Conservation (phyloP, 2,113 vertebrate species). For the Pungitius pungitius region DNA sequence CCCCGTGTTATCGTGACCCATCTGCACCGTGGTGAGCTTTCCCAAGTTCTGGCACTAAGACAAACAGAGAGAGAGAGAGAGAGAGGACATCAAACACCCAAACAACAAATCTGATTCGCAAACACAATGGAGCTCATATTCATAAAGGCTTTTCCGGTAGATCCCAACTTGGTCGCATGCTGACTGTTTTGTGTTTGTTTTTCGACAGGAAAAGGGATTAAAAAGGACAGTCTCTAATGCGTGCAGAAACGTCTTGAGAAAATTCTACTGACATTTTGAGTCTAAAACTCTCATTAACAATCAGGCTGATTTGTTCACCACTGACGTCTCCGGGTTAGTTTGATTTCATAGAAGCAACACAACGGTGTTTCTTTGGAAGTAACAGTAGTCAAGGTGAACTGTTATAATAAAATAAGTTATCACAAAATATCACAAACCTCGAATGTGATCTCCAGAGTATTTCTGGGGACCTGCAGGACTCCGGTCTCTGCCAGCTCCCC, state of each 20-base stretch:
- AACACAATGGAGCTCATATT: neutral
- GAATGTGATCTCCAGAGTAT: conserved; percentile 94
- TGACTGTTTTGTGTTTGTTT: neutral
- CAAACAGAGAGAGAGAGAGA: conserved; percentile 7
- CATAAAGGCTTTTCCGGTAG: neutral
- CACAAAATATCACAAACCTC: conserved; percentile 84
- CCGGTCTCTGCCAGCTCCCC: conserved; percentile 96
- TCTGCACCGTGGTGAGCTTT: conserved; percentile 97
- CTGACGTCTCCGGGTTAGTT: neutral
- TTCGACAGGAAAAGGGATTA: neutral
- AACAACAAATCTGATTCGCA: neutral
- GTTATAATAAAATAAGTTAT: neutral
- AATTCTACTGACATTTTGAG: neutral
- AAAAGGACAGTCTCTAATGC: neutral
- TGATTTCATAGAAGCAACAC: neutral
- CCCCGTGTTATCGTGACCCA: conserved; percentile 98
- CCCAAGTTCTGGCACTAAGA: conserved; percentile 96
- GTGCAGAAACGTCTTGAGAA: neutral
- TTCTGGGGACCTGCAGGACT: conserved; percentile 93
- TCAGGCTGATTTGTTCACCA: neutral
- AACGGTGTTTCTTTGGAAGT: neutral
- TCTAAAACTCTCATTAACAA: no score
- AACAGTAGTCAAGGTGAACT: neutral
- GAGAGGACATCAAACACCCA: neutral
- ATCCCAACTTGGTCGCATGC: neutral